phyloP scores from a whole-genome alignment of 2,888 invertebrate genomes.

The Drosophila cognata region DNA sequence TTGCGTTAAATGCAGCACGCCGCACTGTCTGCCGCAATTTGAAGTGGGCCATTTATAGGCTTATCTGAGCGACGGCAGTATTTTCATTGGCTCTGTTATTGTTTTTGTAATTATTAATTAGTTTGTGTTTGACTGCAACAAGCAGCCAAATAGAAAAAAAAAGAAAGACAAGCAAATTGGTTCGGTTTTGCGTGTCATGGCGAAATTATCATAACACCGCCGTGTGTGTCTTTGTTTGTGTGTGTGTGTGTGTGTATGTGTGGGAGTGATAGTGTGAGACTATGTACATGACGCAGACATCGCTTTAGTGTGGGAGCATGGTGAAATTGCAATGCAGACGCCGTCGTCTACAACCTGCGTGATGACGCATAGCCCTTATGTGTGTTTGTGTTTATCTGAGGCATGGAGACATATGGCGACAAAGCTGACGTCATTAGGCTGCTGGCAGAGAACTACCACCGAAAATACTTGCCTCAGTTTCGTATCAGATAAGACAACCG shows the following conservation, averaged over 20 bases:
- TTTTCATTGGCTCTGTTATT: constrained; percentile 68
- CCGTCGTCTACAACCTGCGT: constrained; percentile 54
- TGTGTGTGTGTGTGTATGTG: constrained; percentile 14
- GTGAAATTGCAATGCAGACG: constrained; percentile 70
- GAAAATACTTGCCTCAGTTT: constrained; percentile 35
- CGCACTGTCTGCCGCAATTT: constrained; percentile 51
- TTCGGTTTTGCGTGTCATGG: constrained; percentile 72
- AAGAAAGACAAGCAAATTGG: constrained; percentile 48
- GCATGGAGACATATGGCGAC: constrained; percentile 68
- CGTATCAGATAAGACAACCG: constrained; percentile 11
- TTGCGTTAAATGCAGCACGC: constrained; percentile 43
- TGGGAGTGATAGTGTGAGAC: constrained; percentile 17
- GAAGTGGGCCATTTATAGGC: constrained; percentile 50
- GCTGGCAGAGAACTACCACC: constrained; percentile 65
- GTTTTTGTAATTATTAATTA: constrained; percentile 78
- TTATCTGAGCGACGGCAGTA: constrained; percentile 60
- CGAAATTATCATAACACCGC: constrained; percentile 64
- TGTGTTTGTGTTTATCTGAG: constrained; percentile 13
- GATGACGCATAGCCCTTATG: constrained; percentile 68
- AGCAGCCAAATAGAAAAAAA: constrained; percentile 23
- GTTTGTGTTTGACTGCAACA: constrained; percentile 72
- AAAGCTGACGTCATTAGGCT: constrained; percentile 69
- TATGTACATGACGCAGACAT: constrained; percentile 52
- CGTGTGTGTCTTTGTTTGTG: constrained; percentile 4
- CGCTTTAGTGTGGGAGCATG: constrained; percentile 44